Evolutionary conservation across 2,797 vertebrate genomes (phyloP).

Genomic region (Cheirogaleus major): DNA sequence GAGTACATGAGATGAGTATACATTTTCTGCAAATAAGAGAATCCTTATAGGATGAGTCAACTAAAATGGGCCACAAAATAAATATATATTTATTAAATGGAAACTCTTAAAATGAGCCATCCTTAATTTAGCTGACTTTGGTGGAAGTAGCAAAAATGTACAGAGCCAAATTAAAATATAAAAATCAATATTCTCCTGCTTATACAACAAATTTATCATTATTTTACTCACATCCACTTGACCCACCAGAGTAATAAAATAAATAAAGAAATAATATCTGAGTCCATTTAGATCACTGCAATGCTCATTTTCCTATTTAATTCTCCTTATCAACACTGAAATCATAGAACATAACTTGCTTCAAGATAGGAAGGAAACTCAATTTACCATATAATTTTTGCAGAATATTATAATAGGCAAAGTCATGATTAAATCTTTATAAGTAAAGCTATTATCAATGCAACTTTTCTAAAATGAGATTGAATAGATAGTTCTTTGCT

Average conservation of each 20-base stretch:
- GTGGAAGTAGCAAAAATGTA: background rate
- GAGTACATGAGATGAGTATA: too few species aligned
- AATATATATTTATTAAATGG: background rate
- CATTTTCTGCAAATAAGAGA: too few species aligned
- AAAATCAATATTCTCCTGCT: background rate
- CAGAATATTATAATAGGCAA: background rate
- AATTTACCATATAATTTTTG: background rate
- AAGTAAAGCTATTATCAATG: background rate
- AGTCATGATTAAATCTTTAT: background rate
- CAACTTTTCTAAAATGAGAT: background rate
- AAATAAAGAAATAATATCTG: background rate
- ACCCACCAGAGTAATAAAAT: background rate
- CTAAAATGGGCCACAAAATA: background rate
- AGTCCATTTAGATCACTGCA: background rate
- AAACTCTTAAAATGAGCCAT: background rate
- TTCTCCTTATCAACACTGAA: background rate
- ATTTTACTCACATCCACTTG: background rate
- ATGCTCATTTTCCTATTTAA: slow-evolving; percentile 8
- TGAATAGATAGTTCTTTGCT: background rate
- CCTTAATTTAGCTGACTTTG: background rate
- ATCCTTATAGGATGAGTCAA: background rate
- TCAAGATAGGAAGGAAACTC: slow-evolving; percentile 5
- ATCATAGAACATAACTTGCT: background rate
- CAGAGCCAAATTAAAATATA: background rate
- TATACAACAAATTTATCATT: background rate